Base-by-base conservation (phyloP, 1,140 invertebrate species). In the Dendroctonus ponderosae region DNA sequence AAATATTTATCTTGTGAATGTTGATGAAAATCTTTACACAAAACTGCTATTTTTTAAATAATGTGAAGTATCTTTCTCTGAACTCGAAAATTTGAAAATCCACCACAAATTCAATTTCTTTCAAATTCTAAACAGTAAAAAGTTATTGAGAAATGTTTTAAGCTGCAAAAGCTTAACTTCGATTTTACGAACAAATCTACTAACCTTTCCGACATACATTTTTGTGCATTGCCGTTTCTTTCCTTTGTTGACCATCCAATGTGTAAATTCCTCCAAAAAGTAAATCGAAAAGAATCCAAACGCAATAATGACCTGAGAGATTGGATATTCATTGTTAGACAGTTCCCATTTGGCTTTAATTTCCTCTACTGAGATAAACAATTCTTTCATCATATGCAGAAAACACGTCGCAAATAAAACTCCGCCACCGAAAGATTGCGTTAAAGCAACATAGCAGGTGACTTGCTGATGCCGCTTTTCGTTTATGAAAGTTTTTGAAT, bases 351-450 rank as follows among this genome's bases (percentile, higher is more conserved):
- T 52, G 5, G 59, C 67, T 50, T 74, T 75, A 11, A 79, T 44
- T 26, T 76, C 71, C 50, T 76, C 66, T 7, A 78, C 66, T 0
- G 75, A 77, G 7, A 75, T 58, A 49, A 76, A 76, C 40, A 86
- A 82, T 71, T 88, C 86, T 5, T 86, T 86, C 68, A 89, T 82
- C 76, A 89, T 83, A 73, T 89, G 86, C 41, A 87, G 75, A 62
- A 89, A 84, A 67, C 84, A 86, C 3, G 87, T 88, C 37, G 85
- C 87, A 59, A 89, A 79, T 39, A 89, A 80, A 6, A 89, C 86
- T 5, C 87, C 87, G 11, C 86, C 87, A 12, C 86, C 86, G 70
- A 87, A 86, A 61, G 84, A 86, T 40, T 86, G 82, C 41, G 74
- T 73, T 5, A 77, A 41, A 8, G 84, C 75, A 7, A 79, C 67